Evolutionary conservation across 2,797 vertebrate species (phyloP).

Genomic region (Sebastes variabilis): DNA sequence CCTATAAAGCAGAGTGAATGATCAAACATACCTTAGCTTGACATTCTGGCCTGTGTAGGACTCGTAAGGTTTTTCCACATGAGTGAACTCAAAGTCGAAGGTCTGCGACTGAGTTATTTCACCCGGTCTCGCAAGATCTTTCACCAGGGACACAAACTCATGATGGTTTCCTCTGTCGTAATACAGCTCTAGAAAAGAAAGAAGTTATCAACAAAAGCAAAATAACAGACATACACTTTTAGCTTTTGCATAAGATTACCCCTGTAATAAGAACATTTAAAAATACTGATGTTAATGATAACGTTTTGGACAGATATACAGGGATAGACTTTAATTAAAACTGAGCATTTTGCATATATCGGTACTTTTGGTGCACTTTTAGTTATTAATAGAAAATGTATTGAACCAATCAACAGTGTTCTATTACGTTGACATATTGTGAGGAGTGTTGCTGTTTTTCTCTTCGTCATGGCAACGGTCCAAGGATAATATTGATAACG

Average conservation of each 20-base stretch:
- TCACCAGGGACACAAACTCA: constrained; percentile 98
- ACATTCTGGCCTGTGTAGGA: constrained; percentile 99
- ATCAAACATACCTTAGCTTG: constrained; percentile 88
- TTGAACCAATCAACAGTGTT: not conserved
- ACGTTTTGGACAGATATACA: not conserved
- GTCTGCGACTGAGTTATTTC: constrained; percentile 96
- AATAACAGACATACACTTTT: not conserved
- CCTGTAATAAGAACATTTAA: too few species aligned
- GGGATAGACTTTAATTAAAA: not conserved
- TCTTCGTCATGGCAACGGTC: not conserved
- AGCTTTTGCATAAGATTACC: not conserved
- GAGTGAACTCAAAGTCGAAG: constrained; percentile 98
- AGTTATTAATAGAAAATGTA: not conserved
- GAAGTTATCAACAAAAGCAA: not conserved
- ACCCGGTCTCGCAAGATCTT: constrained; percentile 95
- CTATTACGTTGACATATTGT: not conserved
- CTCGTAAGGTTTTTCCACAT: constrained; percentile 98
- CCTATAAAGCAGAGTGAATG: constrained; percentile 6
- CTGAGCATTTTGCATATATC: not conserved
- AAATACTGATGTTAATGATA: not conserved
- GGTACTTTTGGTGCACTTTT: not conserved
- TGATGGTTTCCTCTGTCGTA: constrained; percentile 98
- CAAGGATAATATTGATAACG: not conserved
- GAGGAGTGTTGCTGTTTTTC: not conserved
- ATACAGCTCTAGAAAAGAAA: constrained; percentile 87